These are phyloP conservation scores for Drosophila rhopaloa DNA, from an alignment of 1,140 invertebrate genomes.

Conservation along the genomic window DNA sequence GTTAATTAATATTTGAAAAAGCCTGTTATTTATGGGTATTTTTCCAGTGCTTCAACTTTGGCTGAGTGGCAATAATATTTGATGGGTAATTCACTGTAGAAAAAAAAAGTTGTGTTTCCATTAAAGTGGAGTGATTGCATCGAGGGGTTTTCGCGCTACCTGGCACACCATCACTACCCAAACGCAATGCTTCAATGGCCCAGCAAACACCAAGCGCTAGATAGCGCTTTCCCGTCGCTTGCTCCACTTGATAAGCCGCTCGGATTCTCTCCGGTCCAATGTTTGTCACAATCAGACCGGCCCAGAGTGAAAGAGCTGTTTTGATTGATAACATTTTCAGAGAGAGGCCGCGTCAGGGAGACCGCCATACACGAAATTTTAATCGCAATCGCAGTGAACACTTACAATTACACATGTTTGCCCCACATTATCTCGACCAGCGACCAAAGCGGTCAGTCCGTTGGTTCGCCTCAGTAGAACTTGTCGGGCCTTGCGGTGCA, in stretches of 20 bases:
- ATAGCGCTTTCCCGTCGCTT: slow-evolving; percentile 54
- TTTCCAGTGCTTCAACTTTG: slow-evolving; percentile 8
- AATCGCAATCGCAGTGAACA: slow-evolving; percentile 79
- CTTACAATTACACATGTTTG: slow-evolving; percentile 80
- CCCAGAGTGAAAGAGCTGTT: slow-evolving; percentile 17
- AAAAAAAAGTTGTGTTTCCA: slow-evolving; percentile 9
- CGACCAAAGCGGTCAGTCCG: slow-evolving; percentile 13
- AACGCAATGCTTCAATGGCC: slow-evolving; percentile 1
- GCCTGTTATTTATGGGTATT: slow-evolving; percentile 36
- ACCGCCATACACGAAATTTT: slow-evolving; percentile 55
- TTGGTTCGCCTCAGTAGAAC: slow-evolving; percentile 53
- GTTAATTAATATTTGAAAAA: slow-evolving; percentile 68
- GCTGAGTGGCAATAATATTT: slow-evolving; percentile 26
- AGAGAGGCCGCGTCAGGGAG: slow-evolving; percentile 26
- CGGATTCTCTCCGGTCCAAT: slow-evolving; percentile 41
- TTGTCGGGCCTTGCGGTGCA: slow-evolving; percentile 56
- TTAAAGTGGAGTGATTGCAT: slow-evolving; percentile 24
- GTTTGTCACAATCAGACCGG: slow-evolving; percentile 58
- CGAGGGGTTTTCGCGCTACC: neutral
- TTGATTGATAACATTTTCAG: slow-evolving; percentile 70
- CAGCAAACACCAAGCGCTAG: slow-evolving; percentile 50
- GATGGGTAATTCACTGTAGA: slow-evolving; percentile 16
- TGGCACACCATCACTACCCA: slow-evolving; percentile 1
- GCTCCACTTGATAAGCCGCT: slow-evolving; percentile 65
- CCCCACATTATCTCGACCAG: slow-evolving; percentile 54